These are phyloP conservation scores for Mycetomoellerius zeteki DNA, from an alignment of 1,140 invertebrate genomes.

Conservation along the genomic window DNA sequence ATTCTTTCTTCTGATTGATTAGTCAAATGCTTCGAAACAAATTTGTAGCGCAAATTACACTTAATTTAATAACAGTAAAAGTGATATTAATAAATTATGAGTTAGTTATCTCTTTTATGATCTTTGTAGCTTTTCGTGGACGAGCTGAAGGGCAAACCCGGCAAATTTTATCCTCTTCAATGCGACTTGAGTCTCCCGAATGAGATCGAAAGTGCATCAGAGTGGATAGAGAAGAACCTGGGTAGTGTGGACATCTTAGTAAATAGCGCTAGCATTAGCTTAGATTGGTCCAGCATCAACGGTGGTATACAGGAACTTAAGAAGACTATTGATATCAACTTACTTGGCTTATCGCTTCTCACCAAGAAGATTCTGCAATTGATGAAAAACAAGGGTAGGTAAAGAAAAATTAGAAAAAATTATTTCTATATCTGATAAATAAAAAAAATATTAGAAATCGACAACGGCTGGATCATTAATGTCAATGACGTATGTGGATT, in stretches of 20 bases:
- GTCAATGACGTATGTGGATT: conserved; percentile 87
- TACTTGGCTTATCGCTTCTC: conserved; percentile 90
- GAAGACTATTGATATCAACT: conserved; percentile 89
- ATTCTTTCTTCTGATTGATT: too few relatives aligned
- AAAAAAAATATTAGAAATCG: conserved; percentile 44
- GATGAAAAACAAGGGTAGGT: conserved; percentile 88
- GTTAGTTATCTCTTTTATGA: conserved; percentile 12
- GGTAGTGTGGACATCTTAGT: conserved; percentile 90
- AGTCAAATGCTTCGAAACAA: too few relatives aligned
- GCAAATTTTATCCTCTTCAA: conserved; percentile 81
- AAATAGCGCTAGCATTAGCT: conserved; percentile 89
- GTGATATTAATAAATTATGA: not conserved
- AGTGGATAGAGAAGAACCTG: conserved; percentile 87
- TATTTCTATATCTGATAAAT: not conserved
- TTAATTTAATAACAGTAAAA: not conserved
- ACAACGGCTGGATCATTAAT: conserved; percentile 87
- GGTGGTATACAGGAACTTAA: conserved; percentile 86
- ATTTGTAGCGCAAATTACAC: too few relatives aligned
- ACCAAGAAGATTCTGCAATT: conserved; percentile 89
- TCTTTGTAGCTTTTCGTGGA: conserved; percentile 59
- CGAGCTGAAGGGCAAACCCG: conserved; percentile 61
- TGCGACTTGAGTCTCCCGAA: conserved; percentile 90
- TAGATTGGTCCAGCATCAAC: conserved; percentile 68
- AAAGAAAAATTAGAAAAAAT: not conserved
- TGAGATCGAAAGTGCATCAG: conserved; percentile 88